These are phyloP conservation scores for Brenthis daphne DNA, from an alignment of 2,888 invertebrate genomes.

Conservation along the genomic window DNA sequence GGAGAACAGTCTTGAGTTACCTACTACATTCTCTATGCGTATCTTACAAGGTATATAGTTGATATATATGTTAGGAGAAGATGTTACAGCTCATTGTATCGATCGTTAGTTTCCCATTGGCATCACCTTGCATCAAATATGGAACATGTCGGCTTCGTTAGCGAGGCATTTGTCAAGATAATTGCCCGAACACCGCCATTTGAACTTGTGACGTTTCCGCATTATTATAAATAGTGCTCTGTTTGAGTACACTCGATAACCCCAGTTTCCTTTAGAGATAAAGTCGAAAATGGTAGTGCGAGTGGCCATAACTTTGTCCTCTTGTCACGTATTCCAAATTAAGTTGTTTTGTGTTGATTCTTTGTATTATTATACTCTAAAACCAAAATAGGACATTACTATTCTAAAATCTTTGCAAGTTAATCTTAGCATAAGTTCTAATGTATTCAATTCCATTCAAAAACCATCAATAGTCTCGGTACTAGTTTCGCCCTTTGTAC, in stretches of 20 bases:
- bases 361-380: slow-evolving; percentile 36
- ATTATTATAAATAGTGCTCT: slow-evolving; percentile 54
- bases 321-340: slow-evolving; percentile 58
- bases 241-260: slow-evolving; percentile 33
- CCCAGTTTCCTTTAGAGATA: slow-evolving; percentile 25
- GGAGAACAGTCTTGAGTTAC: too few relatives aligned
- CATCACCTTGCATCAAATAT: slow-evolving; percentile 60
- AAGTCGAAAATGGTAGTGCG: slow-evolving; percentile 30
- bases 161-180: slow-evolving; percentile 75
- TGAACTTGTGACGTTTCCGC: slow-evolving; percentile 66
- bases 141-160: slow-evolving; percentile 68
- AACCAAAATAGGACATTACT: background rate
- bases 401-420: background rate
- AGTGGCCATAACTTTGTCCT: slow-evolving; percentile 66
- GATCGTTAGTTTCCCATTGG: slow-evolving; percentile 69
- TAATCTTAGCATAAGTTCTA: too few relatives aligned
- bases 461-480: background rate
- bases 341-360: slow-evolving; percentile 53
- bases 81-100: slow-evolving; percentile 54
- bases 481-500: slow-evolving; percentile 36
- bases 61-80: slow-evolving; percentile 25
- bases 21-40: too few relatives aligned
- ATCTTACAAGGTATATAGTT: too few relatives aligned
- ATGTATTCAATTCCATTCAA: background rate
- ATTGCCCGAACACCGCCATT: slow-evolving; percentile 67